Conservation (phyloP, 1,140 invertebrate species). For the Rhopalosiphum maidis region DNA sequence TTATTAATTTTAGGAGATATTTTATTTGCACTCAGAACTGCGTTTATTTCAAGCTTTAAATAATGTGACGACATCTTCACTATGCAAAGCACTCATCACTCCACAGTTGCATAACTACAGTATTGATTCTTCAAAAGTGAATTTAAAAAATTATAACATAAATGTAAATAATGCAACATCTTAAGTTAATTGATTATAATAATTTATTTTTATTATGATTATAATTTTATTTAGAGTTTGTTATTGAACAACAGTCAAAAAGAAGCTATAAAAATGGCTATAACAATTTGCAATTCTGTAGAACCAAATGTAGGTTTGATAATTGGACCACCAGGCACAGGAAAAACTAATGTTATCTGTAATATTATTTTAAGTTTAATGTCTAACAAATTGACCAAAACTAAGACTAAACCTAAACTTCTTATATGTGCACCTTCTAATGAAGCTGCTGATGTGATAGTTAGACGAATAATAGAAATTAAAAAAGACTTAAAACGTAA, state of each 20-base stretch:
- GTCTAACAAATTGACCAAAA: background rate
- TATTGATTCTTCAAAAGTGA: slow-evolving; percentile 34
- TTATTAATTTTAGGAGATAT: slow-evolving; percentile 14
- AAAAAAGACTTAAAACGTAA: slow-evolving; percentile 20
- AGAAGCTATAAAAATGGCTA: slow-evolving; percentile 46
- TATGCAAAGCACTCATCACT: slow-evolving; percentile 28
- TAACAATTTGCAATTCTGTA: slow-evolving; percentile 10
- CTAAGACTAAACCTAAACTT: slow-evolving; percentile 20
- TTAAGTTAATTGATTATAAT: background rate
- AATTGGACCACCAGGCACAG: slow-evolving; percentile 53
- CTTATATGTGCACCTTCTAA: slow-evolving; percentile 52
- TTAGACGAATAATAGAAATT: slow-evolving; percentile 37
- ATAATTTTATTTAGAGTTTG: slow-evolving; percentile 8
- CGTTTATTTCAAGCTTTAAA: slow-evolving; percentile 53
- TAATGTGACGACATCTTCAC: slow-evolving; percentile 27
- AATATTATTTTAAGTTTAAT: slow-evolving; percentile 30
- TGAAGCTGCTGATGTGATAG: slow-evolving; percentile 47
- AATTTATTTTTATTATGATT: background rate
- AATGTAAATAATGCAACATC: slow-evolving; percentile 28
- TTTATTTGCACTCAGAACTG: slow-evolving; percentile 39
- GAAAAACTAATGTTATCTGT: slow-evolving; percentile 45
- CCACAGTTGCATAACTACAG: slow-evolving; percentile 28
- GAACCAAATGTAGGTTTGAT: slow-evolving; percentile 44
- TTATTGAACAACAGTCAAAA: slow-evolving; percentile 45
- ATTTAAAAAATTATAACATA: slow-evolving; percentile 38